Percentiles rank a stretch among this genome's conserved stretches.
These are phyloP conservation scores for Gracilinanus agilis DNA, from an alignment of 2,113 vertebrate species.

Conservation along the genomic window DNA sequence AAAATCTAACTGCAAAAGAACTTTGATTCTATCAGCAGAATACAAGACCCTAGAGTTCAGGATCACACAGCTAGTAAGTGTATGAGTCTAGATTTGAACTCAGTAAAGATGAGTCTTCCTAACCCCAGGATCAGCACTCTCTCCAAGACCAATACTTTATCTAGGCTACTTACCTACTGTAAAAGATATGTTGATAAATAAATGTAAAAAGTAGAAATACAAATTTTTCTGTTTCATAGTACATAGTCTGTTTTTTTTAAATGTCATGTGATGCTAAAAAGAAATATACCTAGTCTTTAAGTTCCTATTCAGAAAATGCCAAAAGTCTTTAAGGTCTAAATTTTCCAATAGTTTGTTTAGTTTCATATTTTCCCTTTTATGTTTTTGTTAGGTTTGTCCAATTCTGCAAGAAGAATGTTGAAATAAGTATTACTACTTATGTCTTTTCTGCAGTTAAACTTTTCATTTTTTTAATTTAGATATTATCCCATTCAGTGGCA, in stretches of 20 bases:
- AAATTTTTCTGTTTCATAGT: no score
- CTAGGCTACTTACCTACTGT: no score
- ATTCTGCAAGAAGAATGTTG: not conserved
- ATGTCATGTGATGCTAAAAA: not conserved
- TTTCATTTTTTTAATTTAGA: not conserved
- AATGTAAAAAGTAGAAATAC: not conserved
- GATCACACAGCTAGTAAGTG: no score
- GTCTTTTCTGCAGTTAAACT: not conserved
- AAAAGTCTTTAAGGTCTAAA: not conserved
- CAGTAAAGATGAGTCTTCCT: no score
- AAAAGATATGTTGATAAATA: not conserved
- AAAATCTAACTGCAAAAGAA: not conserved
- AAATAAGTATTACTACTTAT: not conserved
- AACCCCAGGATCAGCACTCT: no score
- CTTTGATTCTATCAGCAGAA: not conserved
- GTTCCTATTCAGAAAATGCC: not conserved
- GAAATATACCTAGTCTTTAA: not conserved
- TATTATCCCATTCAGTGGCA: not conserved
- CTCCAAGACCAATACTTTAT: no score
- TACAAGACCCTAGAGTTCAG: not conserved
- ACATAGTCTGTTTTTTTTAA: no score
- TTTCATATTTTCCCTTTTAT: not conserved
- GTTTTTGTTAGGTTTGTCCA: not conserved
- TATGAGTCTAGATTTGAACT: no score
- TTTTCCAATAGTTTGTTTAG: not conserved